Evolutionary conservation across 2,797 vertebrate species (phyloP), one percentile per base, ranked within the genome.

Genomic region (Rhabdophis nuchalis): DNA sequence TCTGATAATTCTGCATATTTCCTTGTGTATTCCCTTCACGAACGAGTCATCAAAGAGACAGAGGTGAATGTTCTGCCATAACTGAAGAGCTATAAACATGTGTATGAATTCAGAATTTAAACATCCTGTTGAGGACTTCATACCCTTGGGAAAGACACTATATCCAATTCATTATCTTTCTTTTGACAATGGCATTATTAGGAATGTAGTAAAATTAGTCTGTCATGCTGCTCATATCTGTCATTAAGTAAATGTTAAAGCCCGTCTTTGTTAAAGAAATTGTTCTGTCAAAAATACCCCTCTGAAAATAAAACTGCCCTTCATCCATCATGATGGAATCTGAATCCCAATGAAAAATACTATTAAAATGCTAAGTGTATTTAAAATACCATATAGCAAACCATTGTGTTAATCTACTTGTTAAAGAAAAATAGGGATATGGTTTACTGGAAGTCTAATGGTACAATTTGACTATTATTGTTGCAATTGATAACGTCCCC

Each of bases 21-120:
- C 89, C 77, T 95, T 94, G 6, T 93, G 29, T 77, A 92, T 96
- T 95, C 61, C 16, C 93, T 90, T 88, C 86, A 94, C 87, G 89
- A 85, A 6, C 20, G 14, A 89, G 86, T 72, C 91, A 91, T 96
- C 92, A 95, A 94, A 95, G 90, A 93, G 93, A 93, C 94, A 96
- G 88, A 96, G 92, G 90, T 91, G 87, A 94, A 92, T 92, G 91
- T 95, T 95, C 92, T 93, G n/a, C 92, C 93, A 72, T 92, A 95
- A 90, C 93, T 87, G 92, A 96, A 94, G 87, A 96, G 95, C 91
- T 93, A 96, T 93, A 93, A 95, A 95, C 94, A 93, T 93, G 72
- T 61, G 92, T 89, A 93, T 92, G 86, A 41, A 91, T 94, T 93
- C 89, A 64, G 88, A 94, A 95, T 95, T 96, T 95, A 94, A 93